A percentile compares a stretch with the other conserved stretches of the same genome.
Conservation (phyloP, 2,888 invertebrate genomes). For the Caradrina clavipalpis region DNA sequence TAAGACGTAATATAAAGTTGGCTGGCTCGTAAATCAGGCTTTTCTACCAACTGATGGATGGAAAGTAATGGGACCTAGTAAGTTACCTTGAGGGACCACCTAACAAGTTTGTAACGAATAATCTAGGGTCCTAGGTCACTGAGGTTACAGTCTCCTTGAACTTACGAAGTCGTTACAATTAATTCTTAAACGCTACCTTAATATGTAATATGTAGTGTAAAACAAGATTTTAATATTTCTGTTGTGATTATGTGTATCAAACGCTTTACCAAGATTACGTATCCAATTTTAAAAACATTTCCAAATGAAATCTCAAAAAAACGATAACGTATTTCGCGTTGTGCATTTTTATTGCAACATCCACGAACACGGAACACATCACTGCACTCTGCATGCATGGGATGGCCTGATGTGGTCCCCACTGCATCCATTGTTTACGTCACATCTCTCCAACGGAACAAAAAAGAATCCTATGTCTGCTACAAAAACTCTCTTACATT, state of each 20-base stretch:
- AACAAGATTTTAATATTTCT: neutral
- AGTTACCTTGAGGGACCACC: slow-evolving; percentile 62
- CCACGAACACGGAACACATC: slow-evolving; percentile 38
- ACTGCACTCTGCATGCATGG: slow-evolving; percentile 56
- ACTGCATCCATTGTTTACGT: slow-evolving; percentile 57
- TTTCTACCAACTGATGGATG: slow-evolving; percentile 72
- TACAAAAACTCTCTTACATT: slow-evolving; percentile 57
- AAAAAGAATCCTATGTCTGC: slow-evolving; percentile 36
- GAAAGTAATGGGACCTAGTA: slow-evolving; percentile 61
- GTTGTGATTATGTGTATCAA: slow-evolving; percentile 12
- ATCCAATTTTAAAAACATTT: slow-evolving; percentile 8
- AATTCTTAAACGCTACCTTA: neutral
- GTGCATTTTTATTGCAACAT: slow-evolving; percentile 36
- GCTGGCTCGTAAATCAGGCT: slow-evolving; percentile 85
- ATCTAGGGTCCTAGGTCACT: slow-evolving; percentile 28
- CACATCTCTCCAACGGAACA: slow-evolving; percentile 44
- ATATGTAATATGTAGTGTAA: too few species aligned
- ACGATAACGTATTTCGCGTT: slow-evolving; percentile 7
- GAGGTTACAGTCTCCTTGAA: slow-evolving; percentile 3
- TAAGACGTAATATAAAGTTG: slow-evolving; percentile 84
- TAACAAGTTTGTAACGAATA: neutral
- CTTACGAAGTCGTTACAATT: neutral
- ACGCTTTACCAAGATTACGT: slow-evolving; percentile 22
- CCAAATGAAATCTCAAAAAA: slow-evolving; percentile 6
- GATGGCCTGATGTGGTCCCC: slow-evolving; percentile 54